Conservation (phyloP, 2,888 invertebrate species). For the Dendrolimus pini region DNA sequence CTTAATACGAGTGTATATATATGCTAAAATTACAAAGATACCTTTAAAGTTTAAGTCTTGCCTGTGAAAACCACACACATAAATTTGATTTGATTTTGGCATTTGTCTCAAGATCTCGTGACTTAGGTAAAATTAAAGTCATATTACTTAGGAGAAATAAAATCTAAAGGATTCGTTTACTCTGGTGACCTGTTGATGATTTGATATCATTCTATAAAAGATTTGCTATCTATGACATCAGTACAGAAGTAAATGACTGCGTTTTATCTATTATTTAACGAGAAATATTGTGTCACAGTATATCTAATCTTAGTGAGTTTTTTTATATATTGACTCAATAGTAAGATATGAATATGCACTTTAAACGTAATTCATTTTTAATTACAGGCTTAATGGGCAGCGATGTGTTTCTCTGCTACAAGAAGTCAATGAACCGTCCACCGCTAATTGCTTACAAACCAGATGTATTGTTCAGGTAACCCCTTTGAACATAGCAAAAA, state of each 20-base stretch:
- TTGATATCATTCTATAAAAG: neutral
- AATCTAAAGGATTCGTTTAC: too few species aligned
- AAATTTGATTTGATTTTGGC: too few species aligned
- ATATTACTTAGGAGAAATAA: too few species aligned
- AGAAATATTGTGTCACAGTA: slow-evolving; percentile 2
- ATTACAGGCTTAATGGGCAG: slow-evolving; percentile 88
- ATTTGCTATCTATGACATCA: neutral
- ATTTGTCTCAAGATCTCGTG: too few species aligned
- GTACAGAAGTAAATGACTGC: neutral
- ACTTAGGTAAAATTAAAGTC: too few species aligned
- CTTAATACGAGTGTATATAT: too few species aligned
- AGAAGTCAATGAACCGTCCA: slow-evolving; percentile 98
- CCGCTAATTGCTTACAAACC: slow-evolving; percentile 96
- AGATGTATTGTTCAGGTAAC: slow-evolving; percentile 80
- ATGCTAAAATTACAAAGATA: too few species aligned
- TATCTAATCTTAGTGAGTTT: neutral
- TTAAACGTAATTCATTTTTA: slow-evolving; percentile 21
- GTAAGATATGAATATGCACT: slow-evolving; percentile 8
- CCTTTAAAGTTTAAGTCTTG: too few species aligned
- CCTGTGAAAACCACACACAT: too few species aligned
- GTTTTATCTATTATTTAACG: neutral
- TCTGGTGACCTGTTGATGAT: too few species aligned
- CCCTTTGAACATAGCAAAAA: neutral
- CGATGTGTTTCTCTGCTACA: slow-evolving; percentile 98
- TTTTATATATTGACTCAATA: neutral